Evolutionary conservation across 1,140 invertebrate species (phyloP).

Genomic region (Brevipalpus yothersi): DNA sequence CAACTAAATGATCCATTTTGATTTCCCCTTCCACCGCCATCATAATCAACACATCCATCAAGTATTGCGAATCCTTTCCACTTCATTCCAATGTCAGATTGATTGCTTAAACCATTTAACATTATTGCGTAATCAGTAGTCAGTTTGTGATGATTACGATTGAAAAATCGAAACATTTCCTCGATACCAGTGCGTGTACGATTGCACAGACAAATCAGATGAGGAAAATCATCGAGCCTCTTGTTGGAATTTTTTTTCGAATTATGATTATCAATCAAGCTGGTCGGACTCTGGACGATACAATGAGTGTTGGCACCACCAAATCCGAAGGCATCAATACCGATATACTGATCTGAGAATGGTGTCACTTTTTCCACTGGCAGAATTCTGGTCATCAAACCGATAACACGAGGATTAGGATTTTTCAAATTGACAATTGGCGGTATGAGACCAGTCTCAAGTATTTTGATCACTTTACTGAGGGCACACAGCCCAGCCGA

Average conservation of each 20-base stretch:
- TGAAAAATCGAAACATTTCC: slow-evolving; percentile 23
- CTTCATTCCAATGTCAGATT: slow-evolving; percentile 20
- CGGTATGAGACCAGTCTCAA: slow-evolving; percentile 63
- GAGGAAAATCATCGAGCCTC: slow-evolving; percentile 15
- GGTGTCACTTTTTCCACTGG: slow-evolving; percentile 26
- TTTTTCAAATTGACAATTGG: slow-evolving; percentile 61
- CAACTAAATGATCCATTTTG: no score
- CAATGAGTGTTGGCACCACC: slow-evolving; percentile 23
- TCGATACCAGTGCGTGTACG: slow-evolving; percentile 79
- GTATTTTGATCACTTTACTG: slow-evolving; percentile 51
- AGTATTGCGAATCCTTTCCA: neutral
- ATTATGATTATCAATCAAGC: neutral
- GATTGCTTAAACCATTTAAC: no score
- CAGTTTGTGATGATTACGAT: slow-evolving; percentile 42
- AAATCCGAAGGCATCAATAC: slow-evolving; percentile 8
- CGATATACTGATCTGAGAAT: slow-evolving; percentile 27
- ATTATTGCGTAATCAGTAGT: no score
- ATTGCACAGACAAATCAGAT: slow-evolving; percentile 28
- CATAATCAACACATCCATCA: neutral
- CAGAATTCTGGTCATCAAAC: slow-evolving; percentile 52
- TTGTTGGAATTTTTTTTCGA: slow-evolving; percentile 14
- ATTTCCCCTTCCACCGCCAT: no score
- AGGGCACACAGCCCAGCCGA: slow-evolving; percentile 62
- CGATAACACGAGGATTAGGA: slow-evolving; percentile 70
- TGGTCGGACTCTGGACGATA: slow-evolving; percentile 24